A percentile compares a stretch with the other conserved stretches of the same genome.
Conservation (phyloP, 2,113 vertebrate species). For the Pavo muticus region DNA sequence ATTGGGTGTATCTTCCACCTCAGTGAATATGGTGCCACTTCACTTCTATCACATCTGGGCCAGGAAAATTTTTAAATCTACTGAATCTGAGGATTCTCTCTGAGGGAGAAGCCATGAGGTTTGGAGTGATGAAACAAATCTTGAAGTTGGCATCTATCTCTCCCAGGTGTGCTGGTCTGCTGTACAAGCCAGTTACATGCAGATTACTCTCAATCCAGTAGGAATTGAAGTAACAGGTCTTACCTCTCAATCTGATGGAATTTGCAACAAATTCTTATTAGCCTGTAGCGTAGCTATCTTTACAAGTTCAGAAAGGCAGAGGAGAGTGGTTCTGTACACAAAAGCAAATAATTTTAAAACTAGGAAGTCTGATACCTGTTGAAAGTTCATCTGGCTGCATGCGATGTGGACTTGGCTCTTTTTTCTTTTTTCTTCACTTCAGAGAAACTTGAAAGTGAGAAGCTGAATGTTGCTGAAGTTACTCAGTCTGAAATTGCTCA, state of each 20-base stretch:
- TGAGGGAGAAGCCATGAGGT: neutral
- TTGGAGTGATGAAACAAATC: neutral
- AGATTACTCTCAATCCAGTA: neutral
- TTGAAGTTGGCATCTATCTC: neutral
- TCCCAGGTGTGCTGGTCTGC: neutral
- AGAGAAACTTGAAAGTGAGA: conserved; percentile 90
- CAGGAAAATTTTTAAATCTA: neutral
- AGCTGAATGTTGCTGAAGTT: conserved; percentile 90
- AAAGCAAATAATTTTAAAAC: neutral
- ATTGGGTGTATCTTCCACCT: neutral
- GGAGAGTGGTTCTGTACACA: neutral
- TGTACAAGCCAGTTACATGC: neutral
- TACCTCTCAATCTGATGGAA: neutral
- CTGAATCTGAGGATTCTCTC: neutral
- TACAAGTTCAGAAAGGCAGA: neutral
- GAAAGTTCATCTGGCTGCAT: neutral
- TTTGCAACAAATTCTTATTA: neutral
- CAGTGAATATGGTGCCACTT: neutral
- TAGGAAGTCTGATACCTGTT: neutral
- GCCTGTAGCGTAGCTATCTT: neutral
- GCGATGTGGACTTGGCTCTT: neutral
- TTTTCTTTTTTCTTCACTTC: conserved; percentile 42
- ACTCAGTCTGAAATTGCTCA: conserved; percentile 92
- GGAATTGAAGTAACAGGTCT: neutral
- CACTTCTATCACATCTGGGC: neutral